Evolutionary conservation across 2,113 vertebrate species (phyloP).

Genomic region (Myotis brandtii): DNA sequence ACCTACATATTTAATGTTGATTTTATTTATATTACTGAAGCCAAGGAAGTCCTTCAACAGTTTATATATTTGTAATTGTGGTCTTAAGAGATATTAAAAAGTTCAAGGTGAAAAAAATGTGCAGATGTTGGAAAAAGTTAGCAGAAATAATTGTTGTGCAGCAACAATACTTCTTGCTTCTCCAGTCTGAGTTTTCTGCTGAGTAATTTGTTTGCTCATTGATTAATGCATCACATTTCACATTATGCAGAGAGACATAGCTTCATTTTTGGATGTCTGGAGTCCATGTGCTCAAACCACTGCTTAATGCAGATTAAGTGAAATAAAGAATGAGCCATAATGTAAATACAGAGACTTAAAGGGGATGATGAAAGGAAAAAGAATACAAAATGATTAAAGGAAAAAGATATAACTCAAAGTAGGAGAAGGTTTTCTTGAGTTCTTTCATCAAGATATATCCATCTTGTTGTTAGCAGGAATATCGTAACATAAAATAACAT

Average conservation of each 20-base stretch:
- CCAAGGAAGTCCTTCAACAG: conserved; percentile 4
- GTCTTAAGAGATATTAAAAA: conserved; percentile 41
- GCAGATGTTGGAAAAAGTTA: conserved; percentile 36
- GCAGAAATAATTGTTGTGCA: conserved; percentile 41
- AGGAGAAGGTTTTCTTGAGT: not conserved
- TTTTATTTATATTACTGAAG: conserved; percentile 38
- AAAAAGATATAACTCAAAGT: conserved; percentile 29
- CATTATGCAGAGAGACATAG: conserved; percentile 24
- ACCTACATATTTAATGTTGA: not conserved
- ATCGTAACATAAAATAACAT: not conserved
- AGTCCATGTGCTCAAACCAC: conserved; percentile 48
- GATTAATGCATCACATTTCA: conserved; percentile 59
- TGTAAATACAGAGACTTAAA: conserved; percentile 37
- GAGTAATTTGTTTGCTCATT: conserved; percentile 54
- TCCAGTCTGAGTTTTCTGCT: conserved; percentile 57
- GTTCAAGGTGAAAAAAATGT: conserved; percentile 56
- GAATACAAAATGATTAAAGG: conserved; percentile 61
- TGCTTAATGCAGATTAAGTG: conserved; percentile 20
- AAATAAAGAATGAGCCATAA: conserved; percentile 49
- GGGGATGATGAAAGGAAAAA: conserved; percentile 57
- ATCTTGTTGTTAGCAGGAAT: conserved; percentile 28
- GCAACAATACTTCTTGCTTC: conserved; percentile 54
- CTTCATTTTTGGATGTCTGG: conserved; percentile 55
- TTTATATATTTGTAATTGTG: not conserved
- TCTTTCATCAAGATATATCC: conserved; percentile 6